Conservation (phyloP, 2,113 vertebrate genomes). For the Poeciliopsis occidentalis region DNA sequence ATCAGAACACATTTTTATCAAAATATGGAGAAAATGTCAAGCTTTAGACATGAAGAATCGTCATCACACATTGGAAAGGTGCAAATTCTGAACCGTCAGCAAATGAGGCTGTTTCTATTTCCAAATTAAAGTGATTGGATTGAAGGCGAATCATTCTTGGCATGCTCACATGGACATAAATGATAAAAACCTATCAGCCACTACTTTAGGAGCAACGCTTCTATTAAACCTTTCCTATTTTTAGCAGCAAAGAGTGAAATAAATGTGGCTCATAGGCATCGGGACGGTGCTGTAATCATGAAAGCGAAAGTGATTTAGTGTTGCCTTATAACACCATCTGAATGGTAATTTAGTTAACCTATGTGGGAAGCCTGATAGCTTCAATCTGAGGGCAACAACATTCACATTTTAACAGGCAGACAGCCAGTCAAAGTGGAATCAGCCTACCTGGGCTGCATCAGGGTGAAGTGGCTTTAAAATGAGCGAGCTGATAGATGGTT, state of each 20-base stretch:
- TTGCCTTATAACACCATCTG: slow-evolving; percentile 35
- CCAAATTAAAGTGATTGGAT: slow-evolving; percentile 46
- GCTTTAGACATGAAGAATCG: slow-evolving; percentile 46
- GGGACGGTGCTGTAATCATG: slow-evolving; percentile 40
- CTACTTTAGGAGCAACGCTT: slow-evolving; percentile 19
- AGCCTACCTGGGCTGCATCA: slow-evolving; percentile 14
- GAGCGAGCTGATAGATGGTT: slow-evolving; percentile 58
- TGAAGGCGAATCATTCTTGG: slow-evolving; percentile 39
- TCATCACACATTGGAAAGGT: slow-evolving; percentile 23
- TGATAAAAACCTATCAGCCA: slow-evolving; percentile 31
- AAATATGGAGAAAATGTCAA: slow-evolving; percentile 39
- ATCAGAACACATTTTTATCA: slow-evolving; percentile 45
- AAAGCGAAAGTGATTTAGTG: slow-evolving; percentile 45
- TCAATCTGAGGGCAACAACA: slow-evolving; percentile 21
- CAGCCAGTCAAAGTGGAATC: slow-evolving; percentile 41
- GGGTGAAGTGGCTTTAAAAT: slow-evolving; percentile 57
- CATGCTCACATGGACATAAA: slow-evolving; percentile 32
- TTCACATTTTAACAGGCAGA: slow-evolving; percentile 41
- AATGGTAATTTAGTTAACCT: slow-evolving; percentile 48
- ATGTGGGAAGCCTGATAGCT: neutral
- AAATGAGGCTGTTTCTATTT: slow-evolving; percentile 56
- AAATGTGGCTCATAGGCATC: slow-evolving; percentile 47
- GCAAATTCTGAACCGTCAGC: slow-evolving; percentile 51
- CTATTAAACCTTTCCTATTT: slow-evolving; percentile 43
- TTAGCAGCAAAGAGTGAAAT: slow-evolving; percentile 48